Evolutionary conservation across 2,113 vertebrate genomes (phyloP).

Genomic region (Petrocephalus microphthalmus): DNA sequence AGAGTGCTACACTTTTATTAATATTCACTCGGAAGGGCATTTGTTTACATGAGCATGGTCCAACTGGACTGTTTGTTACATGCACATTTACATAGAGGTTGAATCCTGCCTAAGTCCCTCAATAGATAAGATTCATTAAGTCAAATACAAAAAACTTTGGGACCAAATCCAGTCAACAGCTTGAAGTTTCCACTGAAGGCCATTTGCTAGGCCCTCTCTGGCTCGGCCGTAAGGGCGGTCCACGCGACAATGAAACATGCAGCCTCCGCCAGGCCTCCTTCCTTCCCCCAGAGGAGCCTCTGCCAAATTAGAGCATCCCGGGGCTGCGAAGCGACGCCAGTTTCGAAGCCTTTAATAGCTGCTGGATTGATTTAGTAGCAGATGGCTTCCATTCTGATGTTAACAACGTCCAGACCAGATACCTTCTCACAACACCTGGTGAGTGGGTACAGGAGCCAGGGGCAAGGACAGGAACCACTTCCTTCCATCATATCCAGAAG

Average conservation of each 20-base stretch:
- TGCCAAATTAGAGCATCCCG: conserved; percentile 9
- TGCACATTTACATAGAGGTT: background rate
- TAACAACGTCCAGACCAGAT: background rate
- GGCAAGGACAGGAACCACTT: conserved; percentile 6
- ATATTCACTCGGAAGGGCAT: background rate
- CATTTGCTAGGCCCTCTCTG: background rate
- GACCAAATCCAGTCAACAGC: background rate
- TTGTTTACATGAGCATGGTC: background rate
- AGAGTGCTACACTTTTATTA: background rate
- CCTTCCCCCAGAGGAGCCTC: background rate
- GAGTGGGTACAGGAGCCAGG: background rate
- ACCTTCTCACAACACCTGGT: background rate
- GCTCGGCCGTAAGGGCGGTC: background rate
- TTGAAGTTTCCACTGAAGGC: background rate
- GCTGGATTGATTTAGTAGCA: background rate
- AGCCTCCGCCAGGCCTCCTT: background rate
- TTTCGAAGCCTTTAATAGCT: conserved; percentile 6
- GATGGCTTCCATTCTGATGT: conserved; percentile 13
- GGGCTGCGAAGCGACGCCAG: background rate
- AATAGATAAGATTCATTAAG: background rate
- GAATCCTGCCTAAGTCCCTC: background rate
- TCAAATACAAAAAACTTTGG: background rate
- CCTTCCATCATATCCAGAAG: conserved; percentile 7
- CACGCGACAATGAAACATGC: background rate
- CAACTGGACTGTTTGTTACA: background rate